phyloP scores from a whole-genome alignment of 2,888 invertebrate species.

The Callyntrura guangdongensis region DNA sequence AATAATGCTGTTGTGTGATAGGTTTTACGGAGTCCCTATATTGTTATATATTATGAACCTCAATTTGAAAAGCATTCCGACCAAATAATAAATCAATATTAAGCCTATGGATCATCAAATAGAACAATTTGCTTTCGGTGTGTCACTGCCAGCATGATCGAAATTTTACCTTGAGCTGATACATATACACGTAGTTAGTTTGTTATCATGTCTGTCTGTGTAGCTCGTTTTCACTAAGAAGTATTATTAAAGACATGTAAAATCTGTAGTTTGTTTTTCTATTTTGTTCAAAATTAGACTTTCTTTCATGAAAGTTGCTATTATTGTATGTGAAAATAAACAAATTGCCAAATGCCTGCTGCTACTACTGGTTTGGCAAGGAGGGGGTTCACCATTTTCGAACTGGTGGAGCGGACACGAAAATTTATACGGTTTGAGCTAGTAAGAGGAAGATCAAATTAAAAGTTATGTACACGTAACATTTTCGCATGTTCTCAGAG shows the following conservation, averaged over 20 bases:
- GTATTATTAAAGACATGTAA: not conserved
- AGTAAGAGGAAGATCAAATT: slow-evolving; percentile 63
- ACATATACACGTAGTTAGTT: not conserved
- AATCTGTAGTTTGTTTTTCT: not conserved
- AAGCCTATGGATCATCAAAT: slow-evolving; percentile 8
- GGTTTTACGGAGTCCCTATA: not conserved
- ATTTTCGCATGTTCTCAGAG: not conserved
- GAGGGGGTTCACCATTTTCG: slow-evolving; percentile 71
- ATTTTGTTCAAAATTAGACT: not conserved
- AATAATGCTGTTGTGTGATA: not conserved
- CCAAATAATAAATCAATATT: slow-evolving; percentile 18
- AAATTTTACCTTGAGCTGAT: slow-evolving; percentile 38
- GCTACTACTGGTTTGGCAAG: slow-evolving; percentile 1
- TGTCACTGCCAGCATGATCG: slow-evolving; percentile 33
- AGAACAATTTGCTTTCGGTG: slow-evolving; percentile 15
- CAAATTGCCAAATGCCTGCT: slow-evolving; percentile 14
- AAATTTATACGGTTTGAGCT: slow-evolving; percentile 77
- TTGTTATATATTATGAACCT: not conserved
- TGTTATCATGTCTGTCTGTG: not conserved
- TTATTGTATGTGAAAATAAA: not conserved
- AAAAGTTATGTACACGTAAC: not conserved
- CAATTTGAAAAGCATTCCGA: not conserved
- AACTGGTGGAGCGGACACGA: slow-evolving; percentile 70
- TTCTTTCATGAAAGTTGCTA: no score
- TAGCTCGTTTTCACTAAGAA: not conserved